Base-by-base conservation (phyloP, 2,113 vertebrate genomes). In the Pitta sordida region DNA sequence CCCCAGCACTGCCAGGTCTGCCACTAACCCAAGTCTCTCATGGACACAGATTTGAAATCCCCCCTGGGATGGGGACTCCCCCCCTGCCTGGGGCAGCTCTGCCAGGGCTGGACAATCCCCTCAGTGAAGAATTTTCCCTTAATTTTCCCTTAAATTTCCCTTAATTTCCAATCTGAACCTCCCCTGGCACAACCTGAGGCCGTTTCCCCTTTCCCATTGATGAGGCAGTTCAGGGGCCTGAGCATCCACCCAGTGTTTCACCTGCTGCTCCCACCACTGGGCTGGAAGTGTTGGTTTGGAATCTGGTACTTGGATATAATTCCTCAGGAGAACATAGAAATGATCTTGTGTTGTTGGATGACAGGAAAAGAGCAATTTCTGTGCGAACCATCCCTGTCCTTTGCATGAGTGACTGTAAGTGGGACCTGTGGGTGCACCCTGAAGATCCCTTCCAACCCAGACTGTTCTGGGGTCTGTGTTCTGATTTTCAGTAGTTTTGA, bases 41-140 rank as follows among this genome's bases (percentile, higher is more conserved):
- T 14, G 29, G 65, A 10, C 2, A 0, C 0, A 14, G 1, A 13
- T 1, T 8, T 0, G 2, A 44, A 7, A 1, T 44, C 3, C 27
- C 11, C 7, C 13, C 29, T 34, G 62, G 46, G n/a, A 0, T 18
- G 37, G 3, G 19, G 29, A 3, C 17, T 6, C 44, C 29, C 24
- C 30, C 37, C 2, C 20, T 4, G 3, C 36, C 67, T 59, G 20
- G 67, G 64, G 64, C 48, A 48, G 64, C 65, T 34, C 56, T 21
- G 64, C 64, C 84, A 63, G 36, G 12, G 10, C 15, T 20, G 2
- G 13, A 0, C 23, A n/a, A 7, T 4, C 27, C 7, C 6, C 20
- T 7, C 2, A 3, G 43, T 8, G 58, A 15, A 7, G 34, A 43
- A 43, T 5, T 43, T 6, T 43, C 19, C 22, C 44, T 29, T 39